These are phyloP conservation scores for Salvelinus sp. DNA, from an alignment of 2,113 vertebrate species.

Conservation along the genomic window DNA sequence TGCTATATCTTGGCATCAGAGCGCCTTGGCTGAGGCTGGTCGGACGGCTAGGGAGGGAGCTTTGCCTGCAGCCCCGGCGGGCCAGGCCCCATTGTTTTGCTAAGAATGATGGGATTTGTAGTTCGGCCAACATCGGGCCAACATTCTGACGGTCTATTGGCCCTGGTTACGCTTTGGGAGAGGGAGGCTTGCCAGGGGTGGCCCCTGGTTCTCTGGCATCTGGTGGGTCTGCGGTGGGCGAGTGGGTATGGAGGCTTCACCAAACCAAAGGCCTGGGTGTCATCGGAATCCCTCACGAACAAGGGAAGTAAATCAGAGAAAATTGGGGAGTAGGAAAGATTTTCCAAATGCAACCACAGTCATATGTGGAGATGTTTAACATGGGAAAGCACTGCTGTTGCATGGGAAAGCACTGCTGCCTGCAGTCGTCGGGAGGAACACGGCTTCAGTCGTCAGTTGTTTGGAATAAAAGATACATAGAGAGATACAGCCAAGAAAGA, in stretches of 20 bases:
- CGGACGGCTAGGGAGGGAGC: neutral
- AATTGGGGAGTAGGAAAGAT: slow-evolving; percentile 9
- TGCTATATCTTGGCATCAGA: slow-evolving; percentile 43
- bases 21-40: slow-evolving; percentile 3
- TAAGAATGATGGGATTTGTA: slow-evolving; percentile 47
- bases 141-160: slow-evolving; percentile 1
- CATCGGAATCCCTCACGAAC: slow-evolving; percentile 16
- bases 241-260: no score
- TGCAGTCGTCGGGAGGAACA: neutral
- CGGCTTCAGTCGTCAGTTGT: neutral
- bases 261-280: slow-evolving; percentile 2
- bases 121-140: slow-evolving; percentile 19
- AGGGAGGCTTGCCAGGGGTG: slow-evolving; percentile 12
- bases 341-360: slow-evolving; percentile 6
- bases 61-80: neutral
- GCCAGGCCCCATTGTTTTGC: slow-evolving; percentile 32
- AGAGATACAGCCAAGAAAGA: neutral
- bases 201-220: neutral
- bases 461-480: neutral
- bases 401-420: neutral
- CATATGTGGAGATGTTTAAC: neutral
- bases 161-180: slow-evolving; percentile 10
- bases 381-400: neutral
- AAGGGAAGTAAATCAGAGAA: slow-evolving; percentile 20
- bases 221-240: neutral